Base-by-base conservation (phyloP, 2,888 invertebrate species). In the Lutraria lutraria region DNA sequence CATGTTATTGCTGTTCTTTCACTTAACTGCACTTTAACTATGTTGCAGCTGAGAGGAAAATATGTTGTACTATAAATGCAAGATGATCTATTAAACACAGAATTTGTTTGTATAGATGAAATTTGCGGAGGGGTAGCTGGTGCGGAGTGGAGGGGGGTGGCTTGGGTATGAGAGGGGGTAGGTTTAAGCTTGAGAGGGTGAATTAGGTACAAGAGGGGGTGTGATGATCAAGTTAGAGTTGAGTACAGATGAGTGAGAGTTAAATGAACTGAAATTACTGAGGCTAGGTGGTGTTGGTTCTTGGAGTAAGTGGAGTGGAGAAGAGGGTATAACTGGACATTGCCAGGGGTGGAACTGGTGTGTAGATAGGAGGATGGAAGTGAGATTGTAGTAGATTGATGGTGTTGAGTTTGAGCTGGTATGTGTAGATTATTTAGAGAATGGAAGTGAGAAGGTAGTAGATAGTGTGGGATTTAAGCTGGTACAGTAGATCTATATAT, bases 1-100 rank as follows among this genome's bases (percentile, higher is more conserved):
- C 13, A 25, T 81, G 81, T 81, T 53, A 81, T 81, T 31, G 34
- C 76, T 76, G 76, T 76, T 76, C 76, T 76, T 76, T 76, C 76
- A 76, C 76, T 76, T 76, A 76, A 76, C 76, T 76, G 76, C 76
- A 76, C 76, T 76, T 76, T 76, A 76, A 76, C 76, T 76, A 76
- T 76, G 76, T 76, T 76, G 76, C 76, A 76, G 76, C 76, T 76
- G 76, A 76, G 76, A 76, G 34, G 76, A 76, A 76, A 76, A 76
- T 76, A 76, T 76, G 76, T 76, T 76, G 76, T 76, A 34, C 29
- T 76, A 34, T 76, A 76, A 76, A 76, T 76, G 76, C 34, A 34
- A 76, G 76, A 76, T 76, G 76, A 76, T 76, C 76, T 76, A 76
- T 76, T 76, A 25, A 76, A 76, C 76, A 76, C 34, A 68, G 63